These are phyloP conservation scores for Petrocephalus microphthalmus DNA, from an alignment of 2,113 vertebrate genomes.

Conservation along the genomic window DNA sequence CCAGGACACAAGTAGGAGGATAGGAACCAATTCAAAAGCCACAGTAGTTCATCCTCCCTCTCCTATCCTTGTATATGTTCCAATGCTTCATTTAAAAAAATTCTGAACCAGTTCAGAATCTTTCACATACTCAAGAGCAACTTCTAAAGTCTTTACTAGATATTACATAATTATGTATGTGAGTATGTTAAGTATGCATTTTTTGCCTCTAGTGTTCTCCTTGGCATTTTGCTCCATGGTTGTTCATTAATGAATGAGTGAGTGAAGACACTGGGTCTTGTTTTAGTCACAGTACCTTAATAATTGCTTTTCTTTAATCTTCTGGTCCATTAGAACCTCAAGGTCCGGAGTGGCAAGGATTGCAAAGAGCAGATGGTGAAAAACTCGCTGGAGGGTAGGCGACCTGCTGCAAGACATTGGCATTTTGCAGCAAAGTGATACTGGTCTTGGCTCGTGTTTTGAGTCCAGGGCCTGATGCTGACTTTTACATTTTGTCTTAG, in stretches of 20 bases:
- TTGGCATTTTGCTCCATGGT: not conserved
- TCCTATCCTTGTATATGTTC: not conserved
- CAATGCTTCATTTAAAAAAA: not conserved
- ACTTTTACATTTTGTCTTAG: constrained; percentile 39
- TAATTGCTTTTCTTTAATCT: constrained; percentile 32
- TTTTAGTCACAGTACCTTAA: not conserved
- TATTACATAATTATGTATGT: not conserved
- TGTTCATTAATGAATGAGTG: not conserved
- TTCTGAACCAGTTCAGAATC: not conserved
- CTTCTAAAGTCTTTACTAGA: not conserved
- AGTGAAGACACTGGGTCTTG: not conserved
- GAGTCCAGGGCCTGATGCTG: not conserved
- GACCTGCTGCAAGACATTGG: no score
- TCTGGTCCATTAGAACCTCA: constrained; percentile 77
- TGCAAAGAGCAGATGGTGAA: constrained; percentile 83
- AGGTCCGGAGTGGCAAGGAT: constrained; percentile 85
- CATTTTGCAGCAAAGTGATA: not conserved
- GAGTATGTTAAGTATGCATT: not conserved
- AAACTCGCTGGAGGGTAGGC: constrained; percentile 89
- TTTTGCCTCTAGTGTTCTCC: not conserved
- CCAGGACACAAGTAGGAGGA: not conserved
- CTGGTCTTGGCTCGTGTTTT: not conserved
- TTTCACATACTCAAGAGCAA: not conserved
- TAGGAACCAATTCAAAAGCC: not conserved
- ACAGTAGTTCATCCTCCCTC: not conserved